A percentile compares a stretch with the other conserved stretches of the same genome.
phyloP scores from a whole-genome alignment of 2,113 vertebrate species.

The Suncus etruscus region DNA sequence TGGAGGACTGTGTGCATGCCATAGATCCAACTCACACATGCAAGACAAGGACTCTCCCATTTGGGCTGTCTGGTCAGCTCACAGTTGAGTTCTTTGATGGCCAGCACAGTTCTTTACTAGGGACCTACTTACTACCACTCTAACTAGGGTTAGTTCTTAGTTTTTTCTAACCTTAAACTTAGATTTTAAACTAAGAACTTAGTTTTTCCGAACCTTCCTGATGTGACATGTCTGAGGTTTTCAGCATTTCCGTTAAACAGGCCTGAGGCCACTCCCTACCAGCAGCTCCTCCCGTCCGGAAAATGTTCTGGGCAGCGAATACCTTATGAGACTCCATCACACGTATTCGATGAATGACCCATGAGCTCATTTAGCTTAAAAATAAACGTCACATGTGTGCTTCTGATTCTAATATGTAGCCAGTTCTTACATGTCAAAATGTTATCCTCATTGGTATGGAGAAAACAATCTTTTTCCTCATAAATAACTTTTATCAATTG shows the following conservation, averaged over 20 bases:
- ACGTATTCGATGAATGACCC: background rate
- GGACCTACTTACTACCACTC: background rate
- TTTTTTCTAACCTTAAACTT: no score
- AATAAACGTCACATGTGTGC: background rate
- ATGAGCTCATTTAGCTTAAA: background rate
- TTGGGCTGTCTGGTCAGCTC: no score
- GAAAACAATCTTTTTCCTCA: background rate
- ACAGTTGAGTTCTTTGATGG: slow-evolving; percentile 7
- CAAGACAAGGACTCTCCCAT: no score
- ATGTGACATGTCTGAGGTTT: background rate
- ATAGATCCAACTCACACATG: no score
- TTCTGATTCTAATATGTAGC: background rate
- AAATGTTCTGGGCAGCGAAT: background rate
- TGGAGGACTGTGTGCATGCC: no score
- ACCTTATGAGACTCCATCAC: background rate
- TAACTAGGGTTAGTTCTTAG: slow-evolving; percentile 15
- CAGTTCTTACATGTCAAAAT: background rate
- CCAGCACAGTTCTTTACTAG: background rate
- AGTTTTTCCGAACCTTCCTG: no score
- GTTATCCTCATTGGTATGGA: background rate
- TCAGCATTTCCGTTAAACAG: background rate
- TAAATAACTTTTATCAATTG: background rate
- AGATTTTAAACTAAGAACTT: no score
- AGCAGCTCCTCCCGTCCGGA: background rate
- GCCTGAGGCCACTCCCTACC: no score